phyloP scores from a whole-genome alignment of 2,797 vertebrate species.

The Morus bassanus region DNA sequence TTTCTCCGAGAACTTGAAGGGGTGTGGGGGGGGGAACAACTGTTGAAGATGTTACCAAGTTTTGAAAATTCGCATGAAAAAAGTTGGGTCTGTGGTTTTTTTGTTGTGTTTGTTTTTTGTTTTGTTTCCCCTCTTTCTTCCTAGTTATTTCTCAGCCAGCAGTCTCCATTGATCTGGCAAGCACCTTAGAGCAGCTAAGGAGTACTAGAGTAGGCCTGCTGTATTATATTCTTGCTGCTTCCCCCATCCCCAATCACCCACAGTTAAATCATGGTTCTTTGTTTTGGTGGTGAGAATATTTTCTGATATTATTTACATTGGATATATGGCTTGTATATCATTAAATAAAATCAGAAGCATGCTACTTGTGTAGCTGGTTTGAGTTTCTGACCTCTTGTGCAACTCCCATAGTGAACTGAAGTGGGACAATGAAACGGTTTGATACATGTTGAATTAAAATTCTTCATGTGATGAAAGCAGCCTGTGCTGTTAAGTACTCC shows the following conservation, averaged over 20 bases:
- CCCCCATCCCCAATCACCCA: rapidly evolving
- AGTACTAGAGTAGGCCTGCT: neutral
- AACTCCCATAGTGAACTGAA: neutral
- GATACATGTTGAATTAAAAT: neutral
- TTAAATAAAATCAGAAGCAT: neutral
- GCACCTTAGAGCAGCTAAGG: neutral
- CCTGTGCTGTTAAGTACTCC: neutral
- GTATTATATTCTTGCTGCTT: neutral
- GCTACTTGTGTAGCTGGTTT: neutral
- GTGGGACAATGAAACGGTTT: neutral
- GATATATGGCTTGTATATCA: neutral
- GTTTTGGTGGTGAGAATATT: neutral
- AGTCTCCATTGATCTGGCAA: neutral
- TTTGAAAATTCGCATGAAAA: neutral
- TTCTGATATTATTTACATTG: neutral
- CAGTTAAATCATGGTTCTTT: neutral
- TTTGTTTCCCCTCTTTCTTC: neutral
- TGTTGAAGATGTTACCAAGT: rapidly evolving
- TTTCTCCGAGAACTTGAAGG: neutral
- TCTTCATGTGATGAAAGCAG: neutral
- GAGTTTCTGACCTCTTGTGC: neutral
- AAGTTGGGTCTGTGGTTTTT: neutral
- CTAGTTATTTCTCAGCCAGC: neutral
- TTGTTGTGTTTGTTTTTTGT: neutral
- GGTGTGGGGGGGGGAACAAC: neutral